Evolutionary conservation across 2,113 vertebrate species (phyloP), one percentile per base, ranked within the genome.

Genomic region (Lepus timidus): DNA sequence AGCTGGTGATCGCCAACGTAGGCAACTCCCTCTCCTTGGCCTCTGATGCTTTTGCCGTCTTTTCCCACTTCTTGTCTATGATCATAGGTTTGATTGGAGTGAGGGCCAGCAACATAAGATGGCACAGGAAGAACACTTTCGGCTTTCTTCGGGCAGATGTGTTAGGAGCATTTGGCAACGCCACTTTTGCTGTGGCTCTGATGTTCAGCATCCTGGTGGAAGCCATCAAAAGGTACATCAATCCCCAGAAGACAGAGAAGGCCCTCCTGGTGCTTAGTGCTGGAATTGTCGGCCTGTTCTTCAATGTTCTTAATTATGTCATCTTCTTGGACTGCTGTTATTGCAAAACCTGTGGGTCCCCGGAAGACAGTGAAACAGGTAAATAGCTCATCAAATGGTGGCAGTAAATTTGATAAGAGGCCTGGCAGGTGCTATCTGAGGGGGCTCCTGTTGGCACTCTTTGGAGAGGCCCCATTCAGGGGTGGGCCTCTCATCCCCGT

Each of bases 271-370:
- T 99, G 36, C 98, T 99, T 27, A 14, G 95, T 9, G 92, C 98
- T 0, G 98, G 98, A 5, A 0, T 98, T 1, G 0, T 90, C 0
- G 98, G 98, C n/a, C 97, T 99, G 13, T 4, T 88, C 65, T 97
- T 98, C 97, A 99, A 98, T 2, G 0, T 97, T 2, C 9, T 99
- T 4, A 98, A 98, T 96, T 99, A 98, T 13, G 0, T 97, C 90
- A 78, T 99, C 97, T 99, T 99, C 96, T 82, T 98, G 97, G 98
- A 99, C 83, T 99, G 98, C 97, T 99, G 98, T 86, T 98, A 97
- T 9, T 98, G 98, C 88, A 0, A 75, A 0, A 13, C 84, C 0
- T 13, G 33, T 1, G 0, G 51, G 27, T 64, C 61, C 29, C 89
- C 6, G 22, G 61, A 49, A 58, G 96, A 98, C 76, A 0, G 1